Evolutionary conservation across 53 echinoderm and acorn worm genomes (phyloP).

Genomic region (Holothuria scabra): DNA sequence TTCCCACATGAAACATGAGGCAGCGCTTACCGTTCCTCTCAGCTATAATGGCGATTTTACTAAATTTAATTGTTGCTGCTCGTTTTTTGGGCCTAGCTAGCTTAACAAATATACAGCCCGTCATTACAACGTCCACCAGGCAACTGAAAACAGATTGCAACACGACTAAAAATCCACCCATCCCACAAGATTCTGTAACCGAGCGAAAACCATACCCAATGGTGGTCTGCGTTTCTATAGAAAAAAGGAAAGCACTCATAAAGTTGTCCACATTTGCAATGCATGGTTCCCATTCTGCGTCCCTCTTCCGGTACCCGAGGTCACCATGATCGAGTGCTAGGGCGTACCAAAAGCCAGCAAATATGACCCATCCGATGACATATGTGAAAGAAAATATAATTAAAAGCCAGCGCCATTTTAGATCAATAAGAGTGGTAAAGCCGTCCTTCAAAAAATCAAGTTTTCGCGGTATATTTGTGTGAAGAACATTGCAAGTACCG

Average conservation of each 20-base stretch:
- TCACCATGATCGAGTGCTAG: constrained; percentile 82
- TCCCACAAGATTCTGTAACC: constrained; percentile 82
- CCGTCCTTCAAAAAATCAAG: constrained; percentile 75
- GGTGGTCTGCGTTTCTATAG: constrained; percentile 95
- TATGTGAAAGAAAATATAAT: constrained; percentile 79
- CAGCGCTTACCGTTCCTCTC: constrained; percentile 83
- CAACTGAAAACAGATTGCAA: constrained; percentile 89
- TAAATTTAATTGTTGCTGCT: constrained; percentile 86
- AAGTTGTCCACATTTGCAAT: constrained; percentile 86
- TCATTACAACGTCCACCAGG: constrained; percentile 85
- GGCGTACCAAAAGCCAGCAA: constrained; percentile 73
- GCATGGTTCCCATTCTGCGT: constrained; percentile 75
- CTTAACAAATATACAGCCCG: constrained; percentile 91
- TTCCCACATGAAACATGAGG: constrained; percentile 88
- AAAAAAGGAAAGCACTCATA: constrained; percentile 85
- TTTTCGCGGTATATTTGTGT: constrained; percentile 64
- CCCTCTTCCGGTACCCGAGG: constrained; percentile 54
- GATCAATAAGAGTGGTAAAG: constrained; percentile 87
- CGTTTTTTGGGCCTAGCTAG: constrained; percentile 93
- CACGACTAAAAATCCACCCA: constrained; percentile 75
- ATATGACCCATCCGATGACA: constrained; percentile 70
- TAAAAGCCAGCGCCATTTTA: constrained; percentile 84
- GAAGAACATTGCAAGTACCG: constrained; percentile 80
- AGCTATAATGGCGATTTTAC: constrained; percentile 81
- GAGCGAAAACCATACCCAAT: constrained; percentile 97